These are phyloP conservation scores for Diplogasteroides magnus DNA, from an alignment of 1,140 invertebrate genomes.

Conservation along the genomic window DNA sequence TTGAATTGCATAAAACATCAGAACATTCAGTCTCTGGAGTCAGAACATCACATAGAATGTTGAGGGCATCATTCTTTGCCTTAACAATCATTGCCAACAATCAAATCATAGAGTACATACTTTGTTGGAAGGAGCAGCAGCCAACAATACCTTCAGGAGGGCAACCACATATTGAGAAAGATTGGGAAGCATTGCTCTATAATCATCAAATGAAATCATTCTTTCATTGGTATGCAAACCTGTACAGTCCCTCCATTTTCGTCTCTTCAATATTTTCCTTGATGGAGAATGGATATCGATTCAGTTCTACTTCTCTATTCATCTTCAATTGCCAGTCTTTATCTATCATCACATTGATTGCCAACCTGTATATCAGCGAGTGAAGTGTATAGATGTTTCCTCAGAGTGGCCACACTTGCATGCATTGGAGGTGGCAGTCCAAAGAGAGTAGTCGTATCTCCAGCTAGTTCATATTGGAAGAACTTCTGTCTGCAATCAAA, in stretches of 20 bases:
- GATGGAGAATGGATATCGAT: slow-evolving; percentile 46
- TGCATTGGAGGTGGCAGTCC: slow-evolving; percentile 43
- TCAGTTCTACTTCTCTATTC: slow-evolving; percentile 39
- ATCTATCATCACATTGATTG: background rate
- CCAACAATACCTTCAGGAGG: slow-evolving; percentile 84
- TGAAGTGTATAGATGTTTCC: slow-evolving; percentile 45
- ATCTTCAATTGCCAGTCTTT: slow-evolving; percentile 34
- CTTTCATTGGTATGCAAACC: background rate
- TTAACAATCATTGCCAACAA: slow-evolving; percentile 8
- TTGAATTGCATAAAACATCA: slow-evolving; percentile 52
- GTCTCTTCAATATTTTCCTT: slow-evolving; percentile 43
- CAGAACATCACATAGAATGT: slow-evolving; percentile 92
- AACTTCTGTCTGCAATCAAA: slow-evolving; percentile 38
- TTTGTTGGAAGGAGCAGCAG: slow-evolving; percentile 92
- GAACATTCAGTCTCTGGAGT: slow-evolving; percentile 48
- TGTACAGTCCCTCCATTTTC: slow-evolving; percentile 41
- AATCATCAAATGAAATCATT: background rate
- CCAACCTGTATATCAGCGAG: slow-evolving; percentile 45
- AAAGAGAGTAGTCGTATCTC: slow-evolving; percentile 42
- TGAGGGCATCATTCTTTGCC: slow-evolving; percentile 94
- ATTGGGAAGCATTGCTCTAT: slow-evolving; percentile 39
- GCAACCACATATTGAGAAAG: slow-evolving; percentile 48
- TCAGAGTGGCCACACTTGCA: slow-evolving; percentile 41
- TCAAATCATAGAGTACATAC: slow-evolving; percentile 25
- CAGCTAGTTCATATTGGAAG: slow-evolving; percentile 44